Evolutionary conservation across 1,140 invertebrate genomes (phyloP).

Genomic region (Sitobion miscanthi): DNA sequence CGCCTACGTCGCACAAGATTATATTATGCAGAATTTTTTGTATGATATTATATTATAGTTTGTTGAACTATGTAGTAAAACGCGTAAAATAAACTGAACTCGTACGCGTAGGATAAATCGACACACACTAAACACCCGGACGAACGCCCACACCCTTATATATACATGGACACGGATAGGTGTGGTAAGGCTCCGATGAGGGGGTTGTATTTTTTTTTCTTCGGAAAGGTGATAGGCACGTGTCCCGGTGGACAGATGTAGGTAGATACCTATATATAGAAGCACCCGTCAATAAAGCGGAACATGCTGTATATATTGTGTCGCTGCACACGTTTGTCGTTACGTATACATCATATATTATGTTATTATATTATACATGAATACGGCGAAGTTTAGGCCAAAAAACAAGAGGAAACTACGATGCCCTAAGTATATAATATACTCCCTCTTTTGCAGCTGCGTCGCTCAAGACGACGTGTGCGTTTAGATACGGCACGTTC

Average conservation of each 20-base stretch:
- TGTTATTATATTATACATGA: neutral
- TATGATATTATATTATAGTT: neutral
- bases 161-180: neutral
- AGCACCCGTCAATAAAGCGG: constrained; percentile 35
- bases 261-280: neutral
- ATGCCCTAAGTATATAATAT: neutral
- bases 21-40: neutral
- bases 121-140: neutral
- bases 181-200: neutral
- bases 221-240: constrained; percentile 53
- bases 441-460: constrained; percentile 38
- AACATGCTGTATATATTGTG: constrained; percentile 25
- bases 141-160: neutral
- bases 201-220: constrained; percentile 41
- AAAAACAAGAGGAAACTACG: constrained; percentile 24
- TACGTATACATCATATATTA: neutral
- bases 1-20: neutral
- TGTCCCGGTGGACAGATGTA: constrained; percentile 41
- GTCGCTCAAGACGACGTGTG: constrained; percentile 32
- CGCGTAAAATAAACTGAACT: neutral
- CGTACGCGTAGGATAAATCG: neutral
- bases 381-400: neutral
- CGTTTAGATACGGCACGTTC: constrained; percentile 43
- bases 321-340: constrained; percentile 6
- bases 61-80: neutral